Evolutionary conservation across 92 coral and sea anemone species (phyloP).

Genomic region (Phymanthus crucifer): DNA sequence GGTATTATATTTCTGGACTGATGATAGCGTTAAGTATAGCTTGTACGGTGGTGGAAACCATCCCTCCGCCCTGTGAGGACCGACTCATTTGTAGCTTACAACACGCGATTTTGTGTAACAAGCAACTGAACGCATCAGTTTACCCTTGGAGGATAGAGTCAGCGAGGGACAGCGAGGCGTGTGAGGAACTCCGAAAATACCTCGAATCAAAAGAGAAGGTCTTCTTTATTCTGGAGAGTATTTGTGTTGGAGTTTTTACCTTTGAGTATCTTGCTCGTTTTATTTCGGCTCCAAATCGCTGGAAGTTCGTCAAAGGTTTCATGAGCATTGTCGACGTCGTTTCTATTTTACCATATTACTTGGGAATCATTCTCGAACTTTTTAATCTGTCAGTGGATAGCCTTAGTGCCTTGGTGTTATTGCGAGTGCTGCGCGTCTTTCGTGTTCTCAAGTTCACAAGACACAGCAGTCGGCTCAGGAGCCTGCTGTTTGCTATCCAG

Average conservation of each 20-base stretch:
- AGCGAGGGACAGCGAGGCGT: conserved; percentile 24
- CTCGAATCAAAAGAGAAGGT: conserved; percentile 25
- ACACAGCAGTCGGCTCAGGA: conserved; percentile 81
- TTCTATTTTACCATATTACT: conserved; percentile 83
- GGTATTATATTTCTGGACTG: conserved; percentile 81
- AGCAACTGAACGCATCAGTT: conserved; percentile 44
- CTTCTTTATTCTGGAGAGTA: conserved; percentile 71
- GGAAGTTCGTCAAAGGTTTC: conserved; percentile 63
- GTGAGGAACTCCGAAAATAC: conserved; percentile 54
- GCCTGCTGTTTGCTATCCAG: conserved; percentile 78
- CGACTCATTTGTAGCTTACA: conserved; percentile 47
- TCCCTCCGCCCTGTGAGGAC: conserved; percentile 75
- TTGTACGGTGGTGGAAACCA: conserved; percentile 86
- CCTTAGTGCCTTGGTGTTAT: conserved; percentile 64
- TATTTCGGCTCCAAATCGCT: conserved; percentile 62
- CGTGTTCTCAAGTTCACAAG: conserved; percentile 91
- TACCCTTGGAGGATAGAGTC: conserved; percentile 13
- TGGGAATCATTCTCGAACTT: conserved; percentile 51
- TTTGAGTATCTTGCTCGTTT: conserved; percentile 72
- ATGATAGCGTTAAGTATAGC: conserved; percentile 80
- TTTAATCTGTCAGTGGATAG: conserved; percentile 65
- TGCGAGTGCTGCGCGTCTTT: conserved; percentile 82
- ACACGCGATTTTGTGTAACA: conserved; percentile 46
- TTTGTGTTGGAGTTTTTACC: conserved; percentile 75
- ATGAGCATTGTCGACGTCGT: conserved; percentile 74